Base-by-base conservation (phyloP, 2,797 vertebrate genomes). In the Dicrostonyx torquatus region DNA sequence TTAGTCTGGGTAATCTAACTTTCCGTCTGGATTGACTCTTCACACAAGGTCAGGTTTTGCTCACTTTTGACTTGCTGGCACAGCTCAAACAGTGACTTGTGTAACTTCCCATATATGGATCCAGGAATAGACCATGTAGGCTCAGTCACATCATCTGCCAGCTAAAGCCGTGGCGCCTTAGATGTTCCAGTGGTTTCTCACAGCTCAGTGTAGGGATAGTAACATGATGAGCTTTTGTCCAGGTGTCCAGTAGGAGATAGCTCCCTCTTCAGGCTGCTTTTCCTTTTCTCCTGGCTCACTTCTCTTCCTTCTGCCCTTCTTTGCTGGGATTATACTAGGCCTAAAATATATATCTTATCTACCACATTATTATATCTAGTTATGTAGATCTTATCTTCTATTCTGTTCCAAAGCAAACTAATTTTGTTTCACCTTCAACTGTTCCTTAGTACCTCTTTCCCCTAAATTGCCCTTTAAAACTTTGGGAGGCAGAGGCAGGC, bases 211-310 rank as follows among this genome's bases (percentile, higher is more conserved):
- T 34, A 26, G 3, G 12, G 15, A 64, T 76, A 64, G 60, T 24
- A 17, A 82, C 13, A 20, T 4, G 62, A 12, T 31, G 29, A 50
- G 6, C 43, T 84, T 9, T n/a, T 78, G 5, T 11, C 34, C 17
- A 5, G 6, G 10, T 66, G 31, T 6, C 45, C 29, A 17, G 0
- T 18, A 31, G 14, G 10, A 6, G 24, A 18, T 0, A 22, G 14
- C 14, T 58, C 34, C 10, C 20, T 15, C 34, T n/a, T 86, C 15
- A 5, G 1, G 13, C 5, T n/a, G 6, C 24, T 73, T 80, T 48
- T 12, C 5, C 31, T 40, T 55, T 58, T 73, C 66, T 66, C 4
- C 45, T n/a, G 12, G 31, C 60, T 64, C 24, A n/a, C 0, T 13
- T 40, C 2, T 14, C 6, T 20, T 86, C 17, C 18, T 83, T 37